phyloP scores from a whole-genome alignment of 1,140 invertebrate genomes.

The Diabrotica virgifera region DNA sequence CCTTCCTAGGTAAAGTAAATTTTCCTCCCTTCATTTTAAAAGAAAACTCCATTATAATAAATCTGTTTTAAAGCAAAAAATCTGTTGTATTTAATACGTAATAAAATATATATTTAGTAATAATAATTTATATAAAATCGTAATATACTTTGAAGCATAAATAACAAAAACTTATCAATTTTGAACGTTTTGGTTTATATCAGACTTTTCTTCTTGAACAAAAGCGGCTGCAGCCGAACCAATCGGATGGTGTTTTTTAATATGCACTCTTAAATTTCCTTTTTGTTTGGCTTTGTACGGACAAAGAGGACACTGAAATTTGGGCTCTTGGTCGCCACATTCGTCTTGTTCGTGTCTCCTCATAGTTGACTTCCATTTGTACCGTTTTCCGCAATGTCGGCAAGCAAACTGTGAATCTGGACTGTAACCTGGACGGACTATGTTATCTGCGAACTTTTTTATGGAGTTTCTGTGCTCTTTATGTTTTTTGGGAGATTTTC shows the following conservation, averaged over 20 bases:
- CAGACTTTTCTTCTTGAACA: slow-evolving; percentile 11
- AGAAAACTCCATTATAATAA: too few relatives aligned
- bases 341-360: slow-evolving; percentile 79
- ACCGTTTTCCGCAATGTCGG: slow-evolving; percentile 74
- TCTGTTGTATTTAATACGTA: too few relatives aligned
- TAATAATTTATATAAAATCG: slow-evolving; percentile 7
- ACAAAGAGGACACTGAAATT: slow-evolving; percentile 78
- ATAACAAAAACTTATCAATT: slow-evolving; percentile 2
- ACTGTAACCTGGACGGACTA: slow-evolving; percentile 50
- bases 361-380: slow-evolving; percentile 79
- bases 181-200: slow-evolving; percentile 21
- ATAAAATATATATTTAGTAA: neutral
- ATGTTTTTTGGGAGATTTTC: slow-evolving; percentile 19
- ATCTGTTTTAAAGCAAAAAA: too few relatives aligned
- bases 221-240: neutral
- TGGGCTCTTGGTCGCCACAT: slow-evolving; percentile 80
- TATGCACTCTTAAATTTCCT: slow-evolving; percentile 77
- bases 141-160: neutral
- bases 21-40: too few relatives aligned
- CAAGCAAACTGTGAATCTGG: slow-evolving; percentile 70
- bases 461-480: slow-evolving; percentile 27
- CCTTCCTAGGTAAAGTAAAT: too few relatives aligned
- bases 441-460: slow-evolving; percentile 43
- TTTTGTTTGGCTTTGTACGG: slow-evolving; percentile 75
- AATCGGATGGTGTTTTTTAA: slow-evolving; percentile 65